phyloP scores from a whole-genome alignment of 23 tunicate species.

The Diplosoma virens region DNA sequence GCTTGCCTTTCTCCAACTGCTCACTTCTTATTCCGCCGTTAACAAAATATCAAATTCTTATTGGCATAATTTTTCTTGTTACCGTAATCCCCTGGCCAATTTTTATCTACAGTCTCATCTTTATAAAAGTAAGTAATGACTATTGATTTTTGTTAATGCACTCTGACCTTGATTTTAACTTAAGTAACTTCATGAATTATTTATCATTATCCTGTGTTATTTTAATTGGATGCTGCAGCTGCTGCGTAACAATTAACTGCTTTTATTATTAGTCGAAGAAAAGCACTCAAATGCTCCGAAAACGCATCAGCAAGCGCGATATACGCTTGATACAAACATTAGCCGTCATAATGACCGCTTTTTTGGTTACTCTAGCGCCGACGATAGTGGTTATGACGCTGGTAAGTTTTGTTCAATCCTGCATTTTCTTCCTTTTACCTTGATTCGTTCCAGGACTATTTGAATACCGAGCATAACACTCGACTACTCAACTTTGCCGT shows the following conservation, averaged over 20 bases:
- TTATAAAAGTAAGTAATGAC: constrained; percentile 37
- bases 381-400: constrained; percentile 41
- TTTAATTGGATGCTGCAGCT: no score
- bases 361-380: constrained; percentile 57
- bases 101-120: constrained; percentile 63
- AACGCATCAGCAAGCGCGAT: constrained; percentile 34
- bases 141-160: background rate
- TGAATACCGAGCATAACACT: background rate
- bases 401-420: constrained; percentile 17
- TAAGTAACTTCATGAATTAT: no score
- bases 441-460: background rate
- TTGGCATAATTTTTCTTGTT: constrained; percentile 32
- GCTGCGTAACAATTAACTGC: no score
- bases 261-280: constrained; percentile 48
- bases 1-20: constrained; percentile 47
- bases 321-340: constrained; percentile 63
- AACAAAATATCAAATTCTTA: constrained; percentile 49
- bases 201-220: no score
- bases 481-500: constrained; percentile 42
- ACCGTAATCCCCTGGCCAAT: constrained; percentile 65
- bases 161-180: background rate
- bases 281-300: constrained; percentile 30
- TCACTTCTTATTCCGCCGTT: constrained; percentile 88
- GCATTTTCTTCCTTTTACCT: no score
- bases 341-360: constrained; percentile 49